Evolutionary conservation across 2,113 vertebrate genomes (phyloP).

Genomic region (Chlorodrepanis virens): DNA sequence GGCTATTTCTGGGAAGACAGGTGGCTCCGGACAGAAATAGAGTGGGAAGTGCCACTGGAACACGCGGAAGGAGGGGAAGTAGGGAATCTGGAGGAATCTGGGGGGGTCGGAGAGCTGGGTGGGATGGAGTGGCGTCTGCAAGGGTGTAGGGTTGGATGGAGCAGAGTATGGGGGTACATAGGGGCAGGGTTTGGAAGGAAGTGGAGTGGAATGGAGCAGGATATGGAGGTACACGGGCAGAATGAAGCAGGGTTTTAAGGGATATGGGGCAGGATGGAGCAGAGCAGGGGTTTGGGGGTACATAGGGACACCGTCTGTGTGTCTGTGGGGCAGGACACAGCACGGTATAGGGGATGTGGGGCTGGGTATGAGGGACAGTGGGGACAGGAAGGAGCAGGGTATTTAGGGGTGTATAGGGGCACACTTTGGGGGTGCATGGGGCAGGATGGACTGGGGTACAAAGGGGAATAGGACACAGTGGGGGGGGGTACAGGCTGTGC

Average conservation of each 20-base stretch:
- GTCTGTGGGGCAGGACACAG: background rate
- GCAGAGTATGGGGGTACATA: rapidly evolving
- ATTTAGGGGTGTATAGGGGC: background rate
- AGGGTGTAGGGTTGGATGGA: background rate
- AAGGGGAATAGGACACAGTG: background rate
- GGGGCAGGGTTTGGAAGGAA: background rate
- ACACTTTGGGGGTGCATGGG: background rate
- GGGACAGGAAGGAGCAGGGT: background rate
- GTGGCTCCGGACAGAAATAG: conserved; percentile 5
- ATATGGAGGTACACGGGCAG: background rate
- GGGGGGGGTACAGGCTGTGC: background rate
- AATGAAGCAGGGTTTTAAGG: background rate
- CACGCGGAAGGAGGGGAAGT: background rate
- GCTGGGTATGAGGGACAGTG: background rate
- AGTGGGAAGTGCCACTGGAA: background rate
- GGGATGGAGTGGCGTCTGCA: background rate
- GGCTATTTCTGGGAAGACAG: background rate
- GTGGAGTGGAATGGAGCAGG: background rate
- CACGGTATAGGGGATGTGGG: background rate
- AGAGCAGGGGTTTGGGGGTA: background rate
- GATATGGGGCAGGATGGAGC: background rate
- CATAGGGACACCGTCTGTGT: no score
- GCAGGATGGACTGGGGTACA: rapidly evolving
- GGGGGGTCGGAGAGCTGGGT: background rate
- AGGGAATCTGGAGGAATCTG: background rate